Conservation (phyloP, 2,113 vertebrate genomes). For the Menura novaehollandiae region DNA sequence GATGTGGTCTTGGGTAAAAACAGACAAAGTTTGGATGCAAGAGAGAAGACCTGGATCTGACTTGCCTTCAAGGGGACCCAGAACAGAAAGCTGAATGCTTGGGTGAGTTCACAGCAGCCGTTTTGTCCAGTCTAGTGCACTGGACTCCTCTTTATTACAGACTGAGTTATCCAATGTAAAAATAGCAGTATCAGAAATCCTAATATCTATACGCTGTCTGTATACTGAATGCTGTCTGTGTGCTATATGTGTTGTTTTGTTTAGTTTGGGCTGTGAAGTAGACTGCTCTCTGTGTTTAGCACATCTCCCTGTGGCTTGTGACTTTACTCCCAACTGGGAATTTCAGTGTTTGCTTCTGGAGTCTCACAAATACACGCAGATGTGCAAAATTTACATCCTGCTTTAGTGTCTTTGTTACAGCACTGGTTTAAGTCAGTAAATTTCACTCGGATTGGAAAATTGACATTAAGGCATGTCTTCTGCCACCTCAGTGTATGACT, state of each 20-base stretch:
- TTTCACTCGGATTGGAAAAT: not conserved
- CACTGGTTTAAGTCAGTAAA: not conserved
- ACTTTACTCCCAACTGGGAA: not conserved
- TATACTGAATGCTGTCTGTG: not conserved
- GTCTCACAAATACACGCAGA: not conserved
- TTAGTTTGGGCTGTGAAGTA: not conserved
- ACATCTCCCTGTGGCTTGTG: not conserved
- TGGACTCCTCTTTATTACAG: not conserved
- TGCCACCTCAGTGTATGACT: not conserved
- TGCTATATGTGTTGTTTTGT: not conserved
- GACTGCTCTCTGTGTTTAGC: not conserved
- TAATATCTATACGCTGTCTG: not conserved
- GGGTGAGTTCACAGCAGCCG: not conserved
- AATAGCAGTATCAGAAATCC: not conserved
- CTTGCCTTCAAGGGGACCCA: not conserved
- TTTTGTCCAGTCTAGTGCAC: not conserved
- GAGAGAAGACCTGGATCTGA: slow-evolving; percentile 19
- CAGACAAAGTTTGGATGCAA: not conserved
- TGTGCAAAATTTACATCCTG: not conserved
- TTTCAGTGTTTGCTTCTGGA: not conserved
- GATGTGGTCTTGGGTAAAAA: not conserved
- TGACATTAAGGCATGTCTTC: not conserved
- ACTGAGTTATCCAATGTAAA: not conserved
- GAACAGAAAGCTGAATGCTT: not conserved
- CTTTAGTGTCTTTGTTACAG: not conserved